Evolutionary conservation across 35 echinoderm and acorn worm genomes (phyloP).

Genomic region (Holothuria glaberrima): DNA sequence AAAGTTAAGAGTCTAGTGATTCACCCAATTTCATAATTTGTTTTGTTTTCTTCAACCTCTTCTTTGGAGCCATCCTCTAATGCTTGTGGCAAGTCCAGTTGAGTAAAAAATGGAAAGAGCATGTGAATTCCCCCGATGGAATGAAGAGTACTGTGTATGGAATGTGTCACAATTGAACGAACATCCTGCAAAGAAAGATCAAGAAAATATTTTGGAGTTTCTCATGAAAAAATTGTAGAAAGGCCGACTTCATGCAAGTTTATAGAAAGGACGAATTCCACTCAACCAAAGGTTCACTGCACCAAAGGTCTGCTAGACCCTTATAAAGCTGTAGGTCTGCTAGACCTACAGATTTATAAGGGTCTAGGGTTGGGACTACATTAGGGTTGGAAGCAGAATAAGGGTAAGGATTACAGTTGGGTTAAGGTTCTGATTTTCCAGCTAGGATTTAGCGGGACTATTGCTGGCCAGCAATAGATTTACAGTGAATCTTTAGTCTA

Average conservation of each 20-base stretch:
- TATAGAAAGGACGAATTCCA: neutral
- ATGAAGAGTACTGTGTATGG: slow-evolving; percentile 99
- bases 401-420: no score
- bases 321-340: no score
- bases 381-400: no score
- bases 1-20: neutral
- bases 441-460: no score
- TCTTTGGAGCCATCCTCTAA: slow-evolving; percentile 25
- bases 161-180: slow-evolving; percentile 93
- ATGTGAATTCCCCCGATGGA: slow-evolving; percentile 98
- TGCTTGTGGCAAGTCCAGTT: slow-evolving; percentile 78
- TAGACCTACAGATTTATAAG: no score
- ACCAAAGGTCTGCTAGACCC: no score
- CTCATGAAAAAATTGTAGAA: slow-evolving; percentile 2
- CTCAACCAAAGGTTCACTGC: neutral
- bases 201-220: no score
- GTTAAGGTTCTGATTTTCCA: no score
- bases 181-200: slow-evolving; percentile 78
- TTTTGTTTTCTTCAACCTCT: slow-evolving; percentile 45
- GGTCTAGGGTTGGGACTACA: no score
- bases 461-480: no score
- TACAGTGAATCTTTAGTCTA: no score
- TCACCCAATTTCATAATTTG: slow-evolving; percentile 59
- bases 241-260: neutral
- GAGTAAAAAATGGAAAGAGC: slow-evolving; percentile 92